Evolutionary conservation across 2,888 invertebrate species (phyloP).

Genomic region (Eilema sororculum): DNA sequence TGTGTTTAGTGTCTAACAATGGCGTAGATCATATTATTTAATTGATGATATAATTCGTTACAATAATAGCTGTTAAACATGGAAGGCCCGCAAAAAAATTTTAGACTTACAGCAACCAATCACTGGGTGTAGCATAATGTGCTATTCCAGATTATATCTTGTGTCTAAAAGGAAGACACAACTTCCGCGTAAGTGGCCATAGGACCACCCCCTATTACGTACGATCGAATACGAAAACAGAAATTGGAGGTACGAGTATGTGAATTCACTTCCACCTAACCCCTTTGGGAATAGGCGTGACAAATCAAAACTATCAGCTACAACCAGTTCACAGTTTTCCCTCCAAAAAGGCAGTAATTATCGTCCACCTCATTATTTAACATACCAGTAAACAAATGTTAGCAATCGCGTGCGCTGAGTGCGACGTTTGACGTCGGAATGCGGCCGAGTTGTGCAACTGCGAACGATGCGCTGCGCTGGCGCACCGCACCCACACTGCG

Average conservation of each 20-base stretch:
- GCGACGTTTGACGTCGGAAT: constrained; percentile 64
- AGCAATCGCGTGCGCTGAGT: constrained; percentile 53
- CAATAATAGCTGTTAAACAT: too few species aligned
- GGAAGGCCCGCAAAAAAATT: too few species aligned
- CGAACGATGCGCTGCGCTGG: constrained; percentile 71
- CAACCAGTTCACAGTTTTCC: neutral
- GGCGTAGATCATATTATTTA: too few species aligned
- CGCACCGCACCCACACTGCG: constrained; percentile 64
- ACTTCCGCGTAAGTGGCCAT: too few species aligned
- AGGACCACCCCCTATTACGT: too few species aligned
- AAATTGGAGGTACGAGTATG: too few species aligned
- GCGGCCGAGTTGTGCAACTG: constrained; percentile 74
- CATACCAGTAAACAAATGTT: constrained; percentile 18
- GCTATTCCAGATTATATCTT: too few species aligned
- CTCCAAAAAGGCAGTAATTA: constrained; percentile 3
- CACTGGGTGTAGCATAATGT: too few species aligned
- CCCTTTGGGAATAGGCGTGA: neutral
- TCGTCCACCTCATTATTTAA: constrained; percentile 13
- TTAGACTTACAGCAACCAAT: too few species aligned
- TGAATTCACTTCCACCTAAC: neutral
- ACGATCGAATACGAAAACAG: too few species aligned
- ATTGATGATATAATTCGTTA: too few species aligned
- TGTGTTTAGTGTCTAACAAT: neutral
- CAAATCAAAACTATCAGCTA: neutral
- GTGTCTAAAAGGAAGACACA: too few species aligned